Base-by-base conservation (phyloP, 2,888 invertebrate species). In the Drosophila diplacantha region DNA sequence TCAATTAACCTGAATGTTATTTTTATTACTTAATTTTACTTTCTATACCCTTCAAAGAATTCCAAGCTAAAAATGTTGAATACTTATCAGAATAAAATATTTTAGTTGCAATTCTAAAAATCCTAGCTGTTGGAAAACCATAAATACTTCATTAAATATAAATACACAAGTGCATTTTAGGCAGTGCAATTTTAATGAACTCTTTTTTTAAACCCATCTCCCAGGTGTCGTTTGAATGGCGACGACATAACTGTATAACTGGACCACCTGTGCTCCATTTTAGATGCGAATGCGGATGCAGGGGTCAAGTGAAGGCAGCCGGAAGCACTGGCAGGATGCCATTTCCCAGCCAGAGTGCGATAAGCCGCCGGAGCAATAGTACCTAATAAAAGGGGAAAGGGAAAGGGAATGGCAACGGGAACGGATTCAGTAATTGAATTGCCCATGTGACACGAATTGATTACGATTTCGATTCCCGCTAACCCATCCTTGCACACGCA, bases 401-500 rank as follows among this genome's bases (percentile, higher is more conserved):
- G 18, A 44, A 46, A 14, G 14, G 44, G 18, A 44, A 44, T 1
- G 18, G 44, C 51, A 46, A 56, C 56, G 47, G 34, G 32, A 38
- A 32, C 56, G 51, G 56, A 64, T 72, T 76, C 32, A 43, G 60
- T 70, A 79, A 74, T 78, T 79, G 64, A 73, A 79, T 79, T 72
- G 75, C 68, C 65, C 43, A 72, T 77, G 80, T 75, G 80, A 78
- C 78, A 77, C 74, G 80, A 80, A 80, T 78, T 68, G 69, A 80
- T 65, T 74, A 69, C 50, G 51, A 60, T 60, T 69, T 71, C 55
- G 44, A 73, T 71, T 74, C 35, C 38, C 38, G 31, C 46, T 31
- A 34, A 46, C 38, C 29, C 50, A 50, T 14, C 46, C 49, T 26
- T 29, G 31, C 24, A 22, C 11, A 35, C 2, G 34, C 77, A 74